These are phyloP conservation scores for Vireo altiloquus DNA, from an alignment of 2,113 vertebrate species.

Conservation along the genomic window DNA sequence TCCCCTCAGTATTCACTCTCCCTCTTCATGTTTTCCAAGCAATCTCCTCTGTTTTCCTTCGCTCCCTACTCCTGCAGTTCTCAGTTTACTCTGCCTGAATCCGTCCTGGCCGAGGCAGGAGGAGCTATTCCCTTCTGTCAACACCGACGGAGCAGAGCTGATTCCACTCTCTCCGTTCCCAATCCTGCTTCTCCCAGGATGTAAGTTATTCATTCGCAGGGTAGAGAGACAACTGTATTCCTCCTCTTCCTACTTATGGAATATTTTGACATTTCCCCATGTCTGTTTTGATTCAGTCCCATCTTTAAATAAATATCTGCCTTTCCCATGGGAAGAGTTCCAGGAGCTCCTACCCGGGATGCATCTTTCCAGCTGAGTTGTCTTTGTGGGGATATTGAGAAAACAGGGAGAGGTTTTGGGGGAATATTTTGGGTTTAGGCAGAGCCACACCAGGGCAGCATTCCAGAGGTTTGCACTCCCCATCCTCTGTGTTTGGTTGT, in stretches of 20 bases:
- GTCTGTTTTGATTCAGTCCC: background rate
- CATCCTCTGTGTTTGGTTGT: background rate
- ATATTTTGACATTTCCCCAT: background rate
- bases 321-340: background rate
- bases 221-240: background rate
- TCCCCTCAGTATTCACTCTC: background rate
- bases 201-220: background rate
- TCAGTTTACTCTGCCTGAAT: background rate
- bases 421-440: background rate
- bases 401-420: background rate
- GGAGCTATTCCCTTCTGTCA: background rate
- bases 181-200: background rate
- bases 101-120: background rate
- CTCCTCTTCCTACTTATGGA: background rate
- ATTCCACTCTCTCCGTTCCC: background rate
- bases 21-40: background rate
- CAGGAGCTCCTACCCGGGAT: background rate
- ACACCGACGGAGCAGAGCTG: background rate
- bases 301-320: background rate
- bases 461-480: background rate
- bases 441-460: background rate
- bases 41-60: background rate
- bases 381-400: background rate
- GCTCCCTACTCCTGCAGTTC: background rate
- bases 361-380: background rate